Evolutionary conservation across 2,888 invertebrate species (phyloP).

Genomic region (Euphydryas editha): DNA sequence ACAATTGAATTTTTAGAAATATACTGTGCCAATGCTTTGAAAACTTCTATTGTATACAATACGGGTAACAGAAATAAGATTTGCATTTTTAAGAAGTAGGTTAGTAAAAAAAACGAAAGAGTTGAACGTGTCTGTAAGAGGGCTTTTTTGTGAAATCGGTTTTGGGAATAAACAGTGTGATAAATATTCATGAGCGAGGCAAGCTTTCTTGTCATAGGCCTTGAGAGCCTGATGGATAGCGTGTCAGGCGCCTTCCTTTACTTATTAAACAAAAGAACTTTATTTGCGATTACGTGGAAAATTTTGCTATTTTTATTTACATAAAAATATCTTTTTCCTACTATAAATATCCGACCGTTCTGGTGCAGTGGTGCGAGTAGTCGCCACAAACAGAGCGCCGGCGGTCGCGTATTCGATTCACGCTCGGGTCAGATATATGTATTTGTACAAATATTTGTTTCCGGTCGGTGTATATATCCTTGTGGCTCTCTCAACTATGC

Average conservation of each 20-base stretch:
- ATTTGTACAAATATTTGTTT: too few relatives aligned
- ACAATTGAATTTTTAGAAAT: background rate
- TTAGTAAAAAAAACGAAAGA: conserved; percentile 20
- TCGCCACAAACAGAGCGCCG: too few relatives aligned
- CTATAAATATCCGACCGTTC: background rate
- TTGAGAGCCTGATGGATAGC: conserved; percentile 76
- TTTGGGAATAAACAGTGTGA: conserved; percentile 63
- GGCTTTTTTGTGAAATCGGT: conserved; percentile 29
- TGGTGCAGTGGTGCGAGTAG: too few relatives aligned
- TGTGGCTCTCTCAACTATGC: too few relatives aligned
- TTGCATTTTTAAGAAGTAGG: background rate
- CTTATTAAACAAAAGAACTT: conserved; percentile 44
- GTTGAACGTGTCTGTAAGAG: conserved; percentile 19
- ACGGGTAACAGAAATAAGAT: background rate
- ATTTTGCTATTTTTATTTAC: conserved; percentile 18
- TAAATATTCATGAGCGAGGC: conserved; percentile 78
- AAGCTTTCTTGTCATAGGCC: conserved; percentile 78
- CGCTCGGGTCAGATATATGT: too few relatives aligned
- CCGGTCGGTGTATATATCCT: too few relatives aligned
- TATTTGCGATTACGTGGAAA: conserved; percentile 26
- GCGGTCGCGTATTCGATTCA: too few relatives aligned
- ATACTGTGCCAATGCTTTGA: background rate
- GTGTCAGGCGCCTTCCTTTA: conserved; percentile 56
- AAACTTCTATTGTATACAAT: background rate
- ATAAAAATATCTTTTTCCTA: conserved; percentile 14